phyloP scores from a whole-genome alignment of 2,113 vertebrate genomes.

The Sapajus apella region DNA sequence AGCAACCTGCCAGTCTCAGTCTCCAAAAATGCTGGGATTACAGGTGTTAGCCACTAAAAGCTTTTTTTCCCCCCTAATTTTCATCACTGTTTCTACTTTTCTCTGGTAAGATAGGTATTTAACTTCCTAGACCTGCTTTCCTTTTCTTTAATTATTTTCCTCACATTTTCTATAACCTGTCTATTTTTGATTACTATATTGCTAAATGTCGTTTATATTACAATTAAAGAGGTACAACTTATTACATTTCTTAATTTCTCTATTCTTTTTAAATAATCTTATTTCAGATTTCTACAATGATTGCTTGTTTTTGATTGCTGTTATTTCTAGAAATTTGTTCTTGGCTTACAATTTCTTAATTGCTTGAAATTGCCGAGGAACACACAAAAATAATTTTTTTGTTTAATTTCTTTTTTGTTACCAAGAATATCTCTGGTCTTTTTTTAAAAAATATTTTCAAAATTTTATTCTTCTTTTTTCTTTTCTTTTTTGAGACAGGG shows the following conservation, averaged over 20 bases:
- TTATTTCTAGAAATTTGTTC: background rate
- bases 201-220: background rate
- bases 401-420: background rate
- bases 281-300: background rate
- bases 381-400: background rate
- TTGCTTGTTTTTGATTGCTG: background rate
- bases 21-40: too few relatives aligned
- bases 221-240: background rate
- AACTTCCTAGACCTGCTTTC: background rate
- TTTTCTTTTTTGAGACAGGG: background rate
- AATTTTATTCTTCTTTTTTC: background rate
- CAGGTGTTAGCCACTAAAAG: background rate
- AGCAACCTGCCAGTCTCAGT: too few relatives aligned
- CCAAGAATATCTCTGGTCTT: background rate
- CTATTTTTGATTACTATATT: background rate
- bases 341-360: background rate
- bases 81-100: background rate
- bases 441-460: rapidly evolving
- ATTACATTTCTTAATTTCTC: background rate
- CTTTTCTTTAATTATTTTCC: background rate
- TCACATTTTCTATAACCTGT: background rate
- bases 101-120: background rate
- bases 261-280: background rate
- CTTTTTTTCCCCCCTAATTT: background rate
- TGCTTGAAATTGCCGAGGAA: background rate